Base-by-base conservation (phyloP, 2,888 invertebrate genomes). In the Drosophila melanosoma region DNA sequence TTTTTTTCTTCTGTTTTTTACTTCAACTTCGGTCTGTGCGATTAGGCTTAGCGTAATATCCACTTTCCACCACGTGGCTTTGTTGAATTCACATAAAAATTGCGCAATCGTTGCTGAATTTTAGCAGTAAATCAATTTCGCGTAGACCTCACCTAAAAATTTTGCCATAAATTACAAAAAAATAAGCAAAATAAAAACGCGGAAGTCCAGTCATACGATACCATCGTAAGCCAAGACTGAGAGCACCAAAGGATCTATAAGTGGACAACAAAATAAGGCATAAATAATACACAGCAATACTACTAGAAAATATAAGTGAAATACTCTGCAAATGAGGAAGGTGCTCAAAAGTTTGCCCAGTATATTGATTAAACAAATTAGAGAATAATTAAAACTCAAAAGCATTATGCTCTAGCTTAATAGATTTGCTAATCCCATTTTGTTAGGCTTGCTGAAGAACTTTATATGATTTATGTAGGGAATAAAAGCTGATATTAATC, bases 71-170 rank as follows among this genome's bases (percentile, higher is more conserved):
- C 26, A 15, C 40, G 20, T 23, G 54, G 20, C 26, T 54, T 65
- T 49, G 33, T 36, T 57, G 63, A 74, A 69, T 59, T 65, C 58
- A 35, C 53, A 35, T 54, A 59, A 54, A 61, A 69, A 66, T 68
- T 53, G 61, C 51, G 61, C 64, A 53, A 61, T 69, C 66, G 68
- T 64, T 70, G 66, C 66, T 35, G 58, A 58, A 69, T 54, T 62
- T 73, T 10, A 51, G 51, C 63, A 70, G 76, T 81, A 79, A 81
- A 78, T 79, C 76, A 81, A 67, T n/a, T 69, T 69, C 38, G 33
- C 45, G 52, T 53, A 29, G 49, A 36, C 29, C 29, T 20, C 65
- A 65, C 51, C 67, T 52, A 68, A 57, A 57, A 54, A 48, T n/a
- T 40, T 45, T 51, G 40, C 54, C 42, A 80, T 82, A 82, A 82